Base-by-base conservation (phyloP, 1,140 invertebrate genomes). In the Archivesica marissinica region DNA sequence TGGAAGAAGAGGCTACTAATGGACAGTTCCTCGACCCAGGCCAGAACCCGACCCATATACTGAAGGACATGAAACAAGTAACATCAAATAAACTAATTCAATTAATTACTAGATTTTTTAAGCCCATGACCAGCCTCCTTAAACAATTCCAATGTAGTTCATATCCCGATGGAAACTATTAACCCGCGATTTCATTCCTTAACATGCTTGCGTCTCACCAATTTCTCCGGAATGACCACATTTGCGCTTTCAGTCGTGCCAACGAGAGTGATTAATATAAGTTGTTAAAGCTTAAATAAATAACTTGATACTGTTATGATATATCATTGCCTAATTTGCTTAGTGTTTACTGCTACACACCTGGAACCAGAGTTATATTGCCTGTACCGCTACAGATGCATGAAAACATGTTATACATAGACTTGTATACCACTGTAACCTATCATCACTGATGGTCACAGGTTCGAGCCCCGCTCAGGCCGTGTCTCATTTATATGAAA, bases 1-100 rank as follows among this genome's bases (percentile, higher is more conserved):
- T 93, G 39, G 78, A 88, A 35, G 89, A 92, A 23, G 83, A 86
- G 50, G 92, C 91, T n/a, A 93, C 92, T 0, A 87, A 81, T 47
- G 93, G 93, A 11, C 89, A 89, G 68, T 94, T 92, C 85, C 88
- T 94, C 59, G 92, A 94, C 68, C 92, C 93, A 38, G 76, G 70
- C 47, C 89, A 93, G 72, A 90, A 93, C 56, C 89, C 93, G 0
- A 88, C 92, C 0, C 85, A 72, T 30, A 89, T 94, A 7, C 88
- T 94, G 20, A 88, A 82, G 17, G 87, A 91, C 20, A 89, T 94
- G 88, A 92, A 90, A 86, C 78, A 86, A 72, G 92, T 94, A 72
- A 78, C 88, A 85, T 25, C 28, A n/a, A n/a, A n/a, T n/a, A n/a
- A n/a, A 20, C 44, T 47, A 47, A 47, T 47, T 47, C 20, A 47